A percentile compares a stretch with the other conserved stretches of the same genome.
These are phyloP conservation scores for Tokudaia muenninki DNA, from an alignment of 2,797 vertebrate species.

Conservation along the genomic window DNA sequence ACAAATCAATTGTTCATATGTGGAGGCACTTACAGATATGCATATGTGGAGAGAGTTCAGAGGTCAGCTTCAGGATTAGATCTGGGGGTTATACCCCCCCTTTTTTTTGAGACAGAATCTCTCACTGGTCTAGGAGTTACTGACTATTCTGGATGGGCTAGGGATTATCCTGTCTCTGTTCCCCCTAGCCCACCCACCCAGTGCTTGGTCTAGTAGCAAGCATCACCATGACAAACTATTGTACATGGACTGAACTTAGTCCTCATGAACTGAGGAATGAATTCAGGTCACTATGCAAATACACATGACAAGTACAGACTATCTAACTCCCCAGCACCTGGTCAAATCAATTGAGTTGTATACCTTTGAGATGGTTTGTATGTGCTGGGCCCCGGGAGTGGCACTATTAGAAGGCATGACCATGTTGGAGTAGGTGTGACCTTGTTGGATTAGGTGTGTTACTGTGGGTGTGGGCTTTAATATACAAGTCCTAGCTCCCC, in stretches of 20 bases:
- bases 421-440: too few species aligned
- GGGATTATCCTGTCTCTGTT: neutral
- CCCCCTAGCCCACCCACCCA: too few species aligned
- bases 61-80: neutral
- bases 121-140: neutral
- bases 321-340: neutral
- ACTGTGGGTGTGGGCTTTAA: too few species aligned
- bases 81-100: neutral
- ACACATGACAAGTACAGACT: rapidly evolving
- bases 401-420: too few species aligned
- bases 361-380: too few species aligned
- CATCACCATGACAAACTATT: neutral
- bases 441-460: too few species aligned
- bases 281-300: neutral
- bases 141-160: neutral
- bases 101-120: neutral
- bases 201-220: neutral
- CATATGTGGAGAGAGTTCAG: neutral
- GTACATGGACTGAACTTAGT: neutral
- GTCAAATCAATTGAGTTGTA: neutral
- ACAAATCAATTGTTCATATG: neutral
- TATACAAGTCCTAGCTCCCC: too few species aligned
- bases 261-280: neutral
- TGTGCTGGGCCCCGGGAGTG: too few species aligned
- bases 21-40: neutral